phyloP scores from a whole-genome alignment of 1,140 invertebrate genomes.

The Drosophila asahinai region DNA sequence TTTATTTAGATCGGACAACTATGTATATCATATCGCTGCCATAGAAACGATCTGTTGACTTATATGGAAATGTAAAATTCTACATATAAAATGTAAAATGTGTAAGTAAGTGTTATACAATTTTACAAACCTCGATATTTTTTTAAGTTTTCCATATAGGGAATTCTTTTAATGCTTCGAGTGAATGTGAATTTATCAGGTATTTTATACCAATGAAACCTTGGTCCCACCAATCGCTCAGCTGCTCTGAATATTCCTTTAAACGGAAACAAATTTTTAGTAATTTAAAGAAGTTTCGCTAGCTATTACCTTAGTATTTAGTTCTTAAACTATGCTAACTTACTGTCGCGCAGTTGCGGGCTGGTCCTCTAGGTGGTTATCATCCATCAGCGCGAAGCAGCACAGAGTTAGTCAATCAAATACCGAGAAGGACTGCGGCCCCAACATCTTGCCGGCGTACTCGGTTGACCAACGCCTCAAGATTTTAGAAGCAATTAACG shows the following conservation, averaged over 20 bases:
- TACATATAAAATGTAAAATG: too few relatives aligned
- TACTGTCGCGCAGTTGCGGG: background rate
- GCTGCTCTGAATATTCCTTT: background rate
- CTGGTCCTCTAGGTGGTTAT: background rate
- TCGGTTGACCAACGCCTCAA: constrained; percentile 40
- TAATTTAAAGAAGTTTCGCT: background rate
- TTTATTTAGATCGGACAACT: too few relatives aligned
- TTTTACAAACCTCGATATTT: too few relatives aligned
- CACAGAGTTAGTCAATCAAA: background rate
- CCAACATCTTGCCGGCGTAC: constrained; percentile 38
- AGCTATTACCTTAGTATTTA: background rate
- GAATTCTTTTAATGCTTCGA: background rate
- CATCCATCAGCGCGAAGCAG: background rate
- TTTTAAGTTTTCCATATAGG: too few relatives aligned
- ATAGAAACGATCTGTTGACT: too few relatives aligned
- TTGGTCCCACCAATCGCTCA: constrained; percentile 10
- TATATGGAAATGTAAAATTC: too few relatives aligned
- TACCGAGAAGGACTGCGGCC: constrained; percentile 1
- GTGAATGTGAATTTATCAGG: background rate
- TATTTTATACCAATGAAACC: background rate
- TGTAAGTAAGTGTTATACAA: too few relatives aligned
- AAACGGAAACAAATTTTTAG: background rate
- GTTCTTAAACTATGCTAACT: constrained; percentile 8
- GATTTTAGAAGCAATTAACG: constrained; percentile 61
- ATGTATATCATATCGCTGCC: too few relatives aligned